Conservation (phyloP, 2,113 vertebrate genomes). For the Patagioenas fasciata region DNA sequence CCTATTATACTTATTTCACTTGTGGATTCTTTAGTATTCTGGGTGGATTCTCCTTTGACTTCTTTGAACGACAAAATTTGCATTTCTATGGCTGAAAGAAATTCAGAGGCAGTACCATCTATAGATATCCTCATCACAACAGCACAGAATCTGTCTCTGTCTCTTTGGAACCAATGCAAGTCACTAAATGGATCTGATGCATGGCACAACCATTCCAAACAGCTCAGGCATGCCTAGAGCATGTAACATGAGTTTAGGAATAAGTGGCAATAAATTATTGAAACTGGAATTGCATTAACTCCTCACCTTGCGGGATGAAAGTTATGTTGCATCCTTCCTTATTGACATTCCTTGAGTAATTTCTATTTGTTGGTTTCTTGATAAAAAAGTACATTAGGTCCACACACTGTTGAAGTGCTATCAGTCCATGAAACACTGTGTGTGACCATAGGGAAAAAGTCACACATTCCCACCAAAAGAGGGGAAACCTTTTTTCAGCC, state of each 20-base stretch:
- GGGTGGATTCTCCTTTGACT: neutral
- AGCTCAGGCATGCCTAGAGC: neutral
- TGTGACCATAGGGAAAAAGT: neutral
- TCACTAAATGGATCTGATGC: neutral
- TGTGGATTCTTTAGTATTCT: neutral
- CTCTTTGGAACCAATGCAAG: neutral
- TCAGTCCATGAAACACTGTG: rapidly evolving
- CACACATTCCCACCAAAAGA: neutral
- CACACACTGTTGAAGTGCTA: neutral
- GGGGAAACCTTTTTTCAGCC: neutral
- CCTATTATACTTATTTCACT: neutral
- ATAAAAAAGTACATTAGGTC: neutral
- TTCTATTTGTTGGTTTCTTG: neutral
- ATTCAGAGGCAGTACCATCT: neutral
- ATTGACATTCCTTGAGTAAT: neutral
- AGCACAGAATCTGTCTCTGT: neutral
- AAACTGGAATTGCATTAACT: neutral
- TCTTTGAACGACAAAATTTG: neutral
- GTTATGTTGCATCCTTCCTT: neutral
- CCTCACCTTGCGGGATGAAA: neutral
- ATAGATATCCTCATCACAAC: neutral
- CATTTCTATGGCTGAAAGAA: neutral
- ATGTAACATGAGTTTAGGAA: neutral
- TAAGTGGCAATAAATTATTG: neutral
- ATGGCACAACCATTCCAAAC: neutral